Percentiles rank a stretch among this genome's conserved stretches.
These are phyloP conservation scores for Phyllotreta striolata DNA, from an alignment of 2,888 invertebrate genomes.

Conservation along the genomic window DNA sequence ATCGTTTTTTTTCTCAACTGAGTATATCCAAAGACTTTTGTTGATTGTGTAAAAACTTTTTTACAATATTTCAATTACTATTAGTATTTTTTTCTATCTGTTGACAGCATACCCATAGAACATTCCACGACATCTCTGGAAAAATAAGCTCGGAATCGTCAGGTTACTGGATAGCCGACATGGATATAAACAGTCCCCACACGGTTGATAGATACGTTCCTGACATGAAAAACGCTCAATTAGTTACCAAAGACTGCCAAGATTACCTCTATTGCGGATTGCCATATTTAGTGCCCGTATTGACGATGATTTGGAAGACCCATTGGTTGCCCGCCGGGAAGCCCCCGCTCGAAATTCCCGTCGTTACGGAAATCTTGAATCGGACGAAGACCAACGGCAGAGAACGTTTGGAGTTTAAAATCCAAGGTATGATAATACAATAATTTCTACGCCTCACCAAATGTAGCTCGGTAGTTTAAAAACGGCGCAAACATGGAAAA, in stretches of 20 bases:
- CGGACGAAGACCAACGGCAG: slow-evolving; percentile 58
- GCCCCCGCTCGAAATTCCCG: slow-evolving; percentile 63
- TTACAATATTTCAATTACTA: too few species aligned
- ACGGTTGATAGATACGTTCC: slow-evolving; percentile 67
- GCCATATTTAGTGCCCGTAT: slow-evolving; percentile 81
- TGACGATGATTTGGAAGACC: slow-evolving; percentile 71
- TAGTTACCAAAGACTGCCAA: slow-evolving; percentile 66
- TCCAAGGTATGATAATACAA: slow-evolving; percentile 60
- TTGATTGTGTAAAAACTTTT: too few species aligned
- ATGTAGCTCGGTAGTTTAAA: too few species aligned
- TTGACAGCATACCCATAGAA: slow-evolving; percentile 69
- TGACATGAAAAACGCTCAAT: slow-evolving; percentile 62
- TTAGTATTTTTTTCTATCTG: too few species aligned
- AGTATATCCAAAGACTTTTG: too few species aligned
- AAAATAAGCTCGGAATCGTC: slow-evolving; percentile 62
- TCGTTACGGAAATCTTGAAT: slow-evolving; percentile 62
- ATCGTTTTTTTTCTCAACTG: neutral
- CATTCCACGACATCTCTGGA: slow-evolving; percentile 65
- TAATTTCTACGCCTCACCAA: too few species aligned
- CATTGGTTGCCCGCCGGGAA: slow-evolving; percentile 68
- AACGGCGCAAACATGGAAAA: neutral
- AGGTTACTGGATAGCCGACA: slow-evolving; percentile 77
- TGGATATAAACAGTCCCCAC: slow-evolving; percentile 77
- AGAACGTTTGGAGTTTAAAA: slow-evolving; percentile 62
- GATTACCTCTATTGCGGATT: slow-evolving; percentile 77